These are phyloP conservation scores for Plecotus auritus DNA, from an alignment of 2,113 vertebrate species.

Conservation along the genomic window DNA sequence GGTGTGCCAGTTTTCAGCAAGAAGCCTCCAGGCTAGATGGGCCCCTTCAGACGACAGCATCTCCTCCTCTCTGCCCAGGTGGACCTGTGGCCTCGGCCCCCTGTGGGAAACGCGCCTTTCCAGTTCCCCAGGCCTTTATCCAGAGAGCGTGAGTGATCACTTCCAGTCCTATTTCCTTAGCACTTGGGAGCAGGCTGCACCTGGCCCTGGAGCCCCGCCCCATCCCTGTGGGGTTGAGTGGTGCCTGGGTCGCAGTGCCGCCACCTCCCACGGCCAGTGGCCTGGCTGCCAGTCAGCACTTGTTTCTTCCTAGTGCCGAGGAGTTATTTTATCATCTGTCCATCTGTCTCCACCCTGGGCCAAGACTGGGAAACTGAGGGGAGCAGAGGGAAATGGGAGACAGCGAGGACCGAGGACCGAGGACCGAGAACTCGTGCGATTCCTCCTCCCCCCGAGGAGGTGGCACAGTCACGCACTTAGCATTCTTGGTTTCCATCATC, in stretches of 20 bases:
- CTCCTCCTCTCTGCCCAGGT: neutral
- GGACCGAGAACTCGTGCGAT: no score
- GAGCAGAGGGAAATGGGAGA: neutral
- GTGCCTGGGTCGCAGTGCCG: fast-evolving
- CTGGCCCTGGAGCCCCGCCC: neutral
- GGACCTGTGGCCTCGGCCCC: neutral
- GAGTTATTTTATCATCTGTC: neutral
- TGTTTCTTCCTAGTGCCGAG: neutral
- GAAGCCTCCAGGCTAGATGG: fast-evolving
- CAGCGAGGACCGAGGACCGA: neutral
- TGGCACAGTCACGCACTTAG: fast-evolving
- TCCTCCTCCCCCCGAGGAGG: neutral
- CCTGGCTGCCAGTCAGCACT: neutral
- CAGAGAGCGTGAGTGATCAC: neutral
- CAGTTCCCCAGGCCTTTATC: neutral
- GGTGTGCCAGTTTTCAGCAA: neutral
- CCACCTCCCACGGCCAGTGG: neutral
- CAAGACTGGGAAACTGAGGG: neutral
- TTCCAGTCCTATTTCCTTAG: neutral
- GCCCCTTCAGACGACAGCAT: neutral
- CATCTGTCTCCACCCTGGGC: neutral
- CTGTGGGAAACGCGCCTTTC: neutral
- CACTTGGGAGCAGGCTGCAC: neutral
- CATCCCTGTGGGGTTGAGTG: neutral
- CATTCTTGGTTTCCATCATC: neutral